Evolutionary conservation across 2,113 vertebrate species (phyloP), one percentile per base, ranked within the genome.

Genomic region (Prinia subflava): DNA sequence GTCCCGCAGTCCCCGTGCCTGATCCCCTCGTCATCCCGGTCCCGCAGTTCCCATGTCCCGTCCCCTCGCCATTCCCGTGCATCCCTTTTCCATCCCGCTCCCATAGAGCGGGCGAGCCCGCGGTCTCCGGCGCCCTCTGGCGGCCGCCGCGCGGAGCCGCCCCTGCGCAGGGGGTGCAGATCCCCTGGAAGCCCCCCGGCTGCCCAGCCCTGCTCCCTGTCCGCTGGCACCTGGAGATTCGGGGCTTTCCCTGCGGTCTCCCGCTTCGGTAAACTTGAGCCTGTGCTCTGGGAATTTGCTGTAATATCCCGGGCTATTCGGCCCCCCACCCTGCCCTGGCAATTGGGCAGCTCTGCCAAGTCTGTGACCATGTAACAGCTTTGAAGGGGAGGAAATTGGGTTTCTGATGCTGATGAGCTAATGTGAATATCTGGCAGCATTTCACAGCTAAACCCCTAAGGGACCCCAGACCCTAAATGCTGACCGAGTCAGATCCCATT

Each of bases 331-430:
- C 21, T 18, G 10, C 13, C 30, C 59, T 4, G 2, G 62, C 39
- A 18, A 2, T 5, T 11, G 16, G 63, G 49, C 71, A 31, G 46
- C 17, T 0, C 46, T 10, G 56, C 6, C 2, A 23, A 7, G 15
- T 17, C 31, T 0, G 2, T 3, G 55, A 46, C 28, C 71, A 2
- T 0, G 2, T 5, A 3, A 13, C 7, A 7, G 52, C 20, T 56
- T 37, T 30, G 33, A n/a, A 37, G 22, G 11, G 15, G 70, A 62
- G 67, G 59, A 84, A 91, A 81, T 68, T 22, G 0, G 8, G 28
- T 49, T 96, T 75, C 42, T 2, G 10, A 33, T 64, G 39, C 17
- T 13, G 60, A 15, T 28, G 19, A 42, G n/a, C 24, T 82, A 59
- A 79, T 62, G 49, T 0, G 11, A 53, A 2, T 56, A 73, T 35